Conservation (phyloP, 2,113 vertebrate genomes). For the Isurus oxyrinchus region DNA sequence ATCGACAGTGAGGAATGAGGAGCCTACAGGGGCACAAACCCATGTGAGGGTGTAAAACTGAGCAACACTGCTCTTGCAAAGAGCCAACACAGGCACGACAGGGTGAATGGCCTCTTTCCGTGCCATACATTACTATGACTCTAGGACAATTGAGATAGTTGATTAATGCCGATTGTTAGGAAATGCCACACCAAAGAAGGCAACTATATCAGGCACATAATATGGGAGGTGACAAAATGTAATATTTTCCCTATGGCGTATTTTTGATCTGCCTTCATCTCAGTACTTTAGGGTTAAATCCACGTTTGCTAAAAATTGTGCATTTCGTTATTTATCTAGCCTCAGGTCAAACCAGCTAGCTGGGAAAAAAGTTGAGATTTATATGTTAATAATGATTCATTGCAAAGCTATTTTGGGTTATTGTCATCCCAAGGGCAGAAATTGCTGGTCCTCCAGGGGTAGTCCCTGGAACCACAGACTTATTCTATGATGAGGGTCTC, state of each 20-base stretch:
- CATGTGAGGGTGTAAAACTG: too few species aligned
- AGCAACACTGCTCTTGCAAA: too few species aligned
- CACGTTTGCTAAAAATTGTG: not conserved
- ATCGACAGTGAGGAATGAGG: too few species aligned
- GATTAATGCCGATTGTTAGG: not conserved
- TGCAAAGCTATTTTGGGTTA: not conserved
- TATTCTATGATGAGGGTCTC: not conserved
- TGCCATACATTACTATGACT: too few species aligned
- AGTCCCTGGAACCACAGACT: not conserved
- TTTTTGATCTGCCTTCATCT: not conserved
- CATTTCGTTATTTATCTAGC: not conserved
- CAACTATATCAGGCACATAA: not conserved
- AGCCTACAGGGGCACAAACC: too few species aligned
- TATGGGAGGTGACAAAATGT: not conserved
- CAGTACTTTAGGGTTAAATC: not conserved
- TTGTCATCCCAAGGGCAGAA: not conserved
- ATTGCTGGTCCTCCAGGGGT: not conserved
- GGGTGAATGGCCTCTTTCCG: too few species aligned
- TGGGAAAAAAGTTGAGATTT: not conserved
- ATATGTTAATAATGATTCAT: not conserved
- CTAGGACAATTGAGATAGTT: too few species aligned
- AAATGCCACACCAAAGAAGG: not conserved
- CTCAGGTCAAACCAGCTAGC: not conserved
- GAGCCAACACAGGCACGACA: too few species aligned
- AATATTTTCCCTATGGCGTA: not conserved